phyloP scores from a whole-genome alignment of 2,113 vertebrate genomes.

The Calonectris borealis region DNA sequence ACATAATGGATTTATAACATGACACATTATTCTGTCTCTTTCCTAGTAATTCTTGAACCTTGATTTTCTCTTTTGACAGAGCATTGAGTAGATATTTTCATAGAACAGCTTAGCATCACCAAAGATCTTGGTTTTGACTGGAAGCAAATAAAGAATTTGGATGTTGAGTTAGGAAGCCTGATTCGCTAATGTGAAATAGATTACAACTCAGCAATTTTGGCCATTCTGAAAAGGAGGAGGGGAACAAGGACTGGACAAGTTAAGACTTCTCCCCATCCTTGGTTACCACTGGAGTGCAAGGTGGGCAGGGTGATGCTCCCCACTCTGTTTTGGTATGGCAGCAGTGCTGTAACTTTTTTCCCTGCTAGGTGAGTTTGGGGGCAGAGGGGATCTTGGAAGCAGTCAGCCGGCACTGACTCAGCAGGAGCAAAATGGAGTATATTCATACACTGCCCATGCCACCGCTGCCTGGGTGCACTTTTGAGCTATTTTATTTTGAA shows the following conservation, averaged over 20 bases:
- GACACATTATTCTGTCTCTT: neutral
- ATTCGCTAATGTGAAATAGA: neutral
- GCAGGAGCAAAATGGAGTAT: neutral
- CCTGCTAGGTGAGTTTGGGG: neutral
- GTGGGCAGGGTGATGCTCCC: accelerated
- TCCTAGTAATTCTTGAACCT: neutral
- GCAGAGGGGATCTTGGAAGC: neutral
- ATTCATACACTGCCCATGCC: accelerated
- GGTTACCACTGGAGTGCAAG: neutral
- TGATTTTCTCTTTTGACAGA: neutral
- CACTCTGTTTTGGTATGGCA: accelerated
- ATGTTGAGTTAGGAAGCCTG: neutral
- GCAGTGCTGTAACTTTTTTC: neutral
- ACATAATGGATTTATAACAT: neutral
- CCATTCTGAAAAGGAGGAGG: neutral
- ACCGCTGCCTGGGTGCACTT: accelerated
- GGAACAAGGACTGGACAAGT: neutral
- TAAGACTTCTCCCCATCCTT: neutral
- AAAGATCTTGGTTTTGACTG: neutral
- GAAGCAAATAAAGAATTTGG: neutral
- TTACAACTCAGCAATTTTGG: neutral
- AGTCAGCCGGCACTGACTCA: neutral
- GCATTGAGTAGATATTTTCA: neutral
- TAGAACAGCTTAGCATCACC: neutral
- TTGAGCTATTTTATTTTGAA: neutral